Evolutionary conservation across 2,113 vertebrate species (phyloP), one percentile per base, ranked within the genome.

Genomic region (Otolemur garnettii): DNA sequence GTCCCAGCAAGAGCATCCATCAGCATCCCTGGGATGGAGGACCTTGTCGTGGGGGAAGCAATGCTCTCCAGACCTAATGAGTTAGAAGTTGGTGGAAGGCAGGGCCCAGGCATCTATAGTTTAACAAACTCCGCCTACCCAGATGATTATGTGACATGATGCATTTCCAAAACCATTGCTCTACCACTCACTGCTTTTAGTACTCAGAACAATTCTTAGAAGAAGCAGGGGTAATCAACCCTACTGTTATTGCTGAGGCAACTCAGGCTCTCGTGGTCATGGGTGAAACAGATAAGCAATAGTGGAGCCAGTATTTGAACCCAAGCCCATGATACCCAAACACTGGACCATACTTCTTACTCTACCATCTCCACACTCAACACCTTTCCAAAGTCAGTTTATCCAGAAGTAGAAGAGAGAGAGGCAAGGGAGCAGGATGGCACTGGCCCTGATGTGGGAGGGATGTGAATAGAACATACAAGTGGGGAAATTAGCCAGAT

Each of bases 131-230:
- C 35, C 12, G 28, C 38, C 42, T 22, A 77, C 60, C 30, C 69
- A 68, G 7, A 38, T 69, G 38, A 91, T 50, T 66, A 84, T 71
- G 72, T 69, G 13, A 13, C 74, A 45, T 21, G 60, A 50, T 79
- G 45, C 35, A 85, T 86, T 82, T 82, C 38, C n/a, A 38, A 5
- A 96, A 69, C 35, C 38, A 21, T 9, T 64, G 30, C n/a, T 74
- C 35, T 59, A 74, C 38, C 28, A 59, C 50, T 55, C 62, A 38
- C 30, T 84, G 78, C 64, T 85, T 95, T 95, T 50, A 69, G n/a
- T 74, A 38, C 53, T 88, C 38, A 38, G 28, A 62, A 68, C 1
- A 62, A 60, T 74, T 17, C 28, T 60, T 77, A 62, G 80, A 93
- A n/a, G 62, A 93, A n/a, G 62, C 1, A 87, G 72, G 13, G 59